Evolutionary conservation across 2,888 invertebrate genomes (phyloP).

Genomic region (Cataglyphis albicans): DNA sequence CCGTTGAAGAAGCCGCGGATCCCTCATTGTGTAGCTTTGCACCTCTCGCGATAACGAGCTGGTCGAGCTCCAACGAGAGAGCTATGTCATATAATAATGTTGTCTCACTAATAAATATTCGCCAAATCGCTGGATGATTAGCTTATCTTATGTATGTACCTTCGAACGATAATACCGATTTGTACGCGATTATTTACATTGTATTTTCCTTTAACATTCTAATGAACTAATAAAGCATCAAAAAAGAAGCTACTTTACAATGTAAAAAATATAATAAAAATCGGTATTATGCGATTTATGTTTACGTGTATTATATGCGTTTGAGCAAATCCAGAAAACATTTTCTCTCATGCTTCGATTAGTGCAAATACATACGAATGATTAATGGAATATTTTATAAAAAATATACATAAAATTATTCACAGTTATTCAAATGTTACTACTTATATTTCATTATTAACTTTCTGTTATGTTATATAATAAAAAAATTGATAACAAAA

Average conservation of each 20-base stretch:
- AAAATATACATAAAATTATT: constrained; percentile 12
- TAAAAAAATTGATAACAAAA: background rate
- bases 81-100: constrained; percentile 87
- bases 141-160: constrained; percentile 56
- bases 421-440: background rate
- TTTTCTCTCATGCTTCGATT: constrained; percentile 23
- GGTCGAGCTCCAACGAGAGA: constrained; percentile 89
- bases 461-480: background rate
- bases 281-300: constrained; percentile 28
- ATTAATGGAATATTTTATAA: constrained; percentile 17
- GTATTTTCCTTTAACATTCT: background rate
- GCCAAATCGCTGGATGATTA: constrained; percentile 63
- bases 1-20: constrained; percentile 85
- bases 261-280: constrained; percentile 22
- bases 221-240: background rate
- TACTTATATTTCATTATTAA: background rate
- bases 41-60: constrained; percentile 89
- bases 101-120: constrained; percentile 80
- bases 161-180: constrained; percentile 62
- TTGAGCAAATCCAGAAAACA: constrained; percentile 18
- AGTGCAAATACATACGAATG: background rate
- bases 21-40: constrained; percentile 88
- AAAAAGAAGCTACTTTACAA: background rate
- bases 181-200: constrained; percentile 29
- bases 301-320: constrained; percentile 31